Evolutionary conservation across 2,113 vertebrate species (phyloP), one percentile per base, ranked within the genome.

Genomic region (Rhinichthys klamathensis): DNA sequence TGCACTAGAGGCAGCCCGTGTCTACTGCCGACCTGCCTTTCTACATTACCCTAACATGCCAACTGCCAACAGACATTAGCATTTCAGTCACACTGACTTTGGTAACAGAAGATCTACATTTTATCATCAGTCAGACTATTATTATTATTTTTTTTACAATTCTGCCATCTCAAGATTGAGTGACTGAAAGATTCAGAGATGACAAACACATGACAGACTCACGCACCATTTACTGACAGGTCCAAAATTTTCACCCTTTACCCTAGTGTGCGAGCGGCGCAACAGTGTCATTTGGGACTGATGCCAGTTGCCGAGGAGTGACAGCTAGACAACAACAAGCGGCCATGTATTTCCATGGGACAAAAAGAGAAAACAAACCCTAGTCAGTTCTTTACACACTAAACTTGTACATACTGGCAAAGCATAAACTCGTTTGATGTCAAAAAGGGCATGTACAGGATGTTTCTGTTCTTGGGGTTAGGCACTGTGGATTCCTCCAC

Each of bases 331-430:
- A 69, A 69, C 41, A 69, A 30, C 10, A 49, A 69, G 25, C 74
- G 54, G 46, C 25, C 74, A 54, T 21, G 25, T 54, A 76, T 76
- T 76, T 76, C 74, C 74, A 76, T 76, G 46, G 54, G 79, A 81
- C 61, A 69, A 35, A 67, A 67, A 49, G 27, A 49, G 27, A 21
- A 81, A 69, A 81, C 61, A 54, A 81, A 51, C 61, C 44, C 61
- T 69, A 18, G 67, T 49, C 25, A 67, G 44, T 49, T 51, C 61
- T 32, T 49, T 11, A 41, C 32, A 44, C 27, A 81, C 4, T 54
- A 32, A 76, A 76, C 54, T 56, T 56, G 67, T 51, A 41, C 49
- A 63, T 67, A 81, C 60, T 67, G 60, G 61, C 61, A 56, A 32
- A 32, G 44, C 44, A 70, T 12, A 69, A n/a, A 35, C 21, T 56